Base-by-base conservation (phyloP, 2,113 vertebrate genomes). In the Carettochelys insculpta region DNA sequence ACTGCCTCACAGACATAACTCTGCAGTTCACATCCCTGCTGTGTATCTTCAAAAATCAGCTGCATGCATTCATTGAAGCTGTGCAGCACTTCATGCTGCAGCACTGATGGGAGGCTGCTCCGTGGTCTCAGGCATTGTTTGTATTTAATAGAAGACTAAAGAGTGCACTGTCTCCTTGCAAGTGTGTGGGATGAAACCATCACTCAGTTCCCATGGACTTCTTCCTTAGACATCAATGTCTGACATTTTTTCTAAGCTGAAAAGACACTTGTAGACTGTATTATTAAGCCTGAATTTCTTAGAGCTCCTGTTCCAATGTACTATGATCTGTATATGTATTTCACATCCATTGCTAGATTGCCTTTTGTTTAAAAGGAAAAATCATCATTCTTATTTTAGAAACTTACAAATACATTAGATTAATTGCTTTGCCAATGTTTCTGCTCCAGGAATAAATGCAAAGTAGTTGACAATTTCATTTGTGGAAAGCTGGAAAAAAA, bases 341-440 rank as follows among this genome's bases (percentile, higher is more conserved):
- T 86, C 88, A 87, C 90, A 83, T 48, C 84, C 83, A 86, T 83
- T 2, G 0, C 56, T 79, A 82, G 82, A 90, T 90, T 94, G 83
- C 95, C 76, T 84, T 86, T 83, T 95, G 68, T 92, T 96, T 92
- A 90, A 71, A 92, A 77, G 91, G 92, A 93, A 94, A 92, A 17
- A 80, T 85, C n/a, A 50, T 41, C 45, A 25, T 5, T 76, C 85
- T 75, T 90, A 90, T 95, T 95, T 90, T 80, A 92, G 90, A 88
- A 91, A 92, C 86, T 25, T 31, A 92, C 89, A 80, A 51, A 76
- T 75, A 94, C 80, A 83, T 96, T 89, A 14, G n/a, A 54, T 75
- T 85, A 82, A 84, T 54, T 90, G 94, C 94, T 95, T 92, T 58
- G 68, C 93, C 89, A 79, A 88, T 90, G 91, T 96, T 95, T 96